Percentiles rank a stretch among this genome's conserved stretches.
Evolutionary conservation across 2,888 invertebrate species (phyloP).

Genomic region (Oegoconia quadripuncta): DNA sequence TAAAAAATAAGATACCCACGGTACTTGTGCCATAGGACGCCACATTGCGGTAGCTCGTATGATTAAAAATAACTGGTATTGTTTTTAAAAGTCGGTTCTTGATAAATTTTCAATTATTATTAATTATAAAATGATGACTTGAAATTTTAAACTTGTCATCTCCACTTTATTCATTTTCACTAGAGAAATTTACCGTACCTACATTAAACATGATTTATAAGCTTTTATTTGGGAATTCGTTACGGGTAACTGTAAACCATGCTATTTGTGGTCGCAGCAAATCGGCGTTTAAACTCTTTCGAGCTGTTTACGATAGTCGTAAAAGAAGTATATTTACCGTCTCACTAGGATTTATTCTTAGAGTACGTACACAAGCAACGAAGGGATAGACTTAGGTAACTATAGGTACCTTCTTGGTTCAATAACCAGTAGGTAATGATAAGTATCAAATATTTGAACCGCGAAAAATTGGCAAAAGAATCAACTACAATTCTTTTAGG

Average conservation of each 20-base stretch:
- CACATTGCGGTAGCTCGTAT: too few relatives aligned
- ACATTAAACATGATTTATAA: not conserved
- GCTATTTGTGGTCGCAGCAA: conserved; percentile 59
- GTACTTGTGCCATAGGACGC: too few relatives aligned
- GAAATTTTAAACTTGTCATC: not conserved
- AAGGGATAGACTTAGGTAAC: conserved; percentile 14
- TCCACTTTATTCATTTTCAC: not conserved
- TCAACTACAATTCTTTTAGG: not conserved
- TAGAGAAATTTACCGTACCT: not conserved
- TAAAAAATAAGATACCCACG: too few relatives aligned
- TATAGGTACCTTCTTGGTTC: conserved; percentile 8
- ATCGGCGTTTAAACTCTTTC: conserved; percentile 62
- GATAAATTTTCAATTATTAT: too few relatives aligned
- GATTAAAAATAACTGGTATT: too few relatives aligned
- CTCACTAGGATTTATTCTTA: conserved; percentile 52
- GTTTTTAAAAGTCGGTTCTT: too few relatives aligned
- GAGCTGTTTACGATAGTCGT: conserved; percentile 52
- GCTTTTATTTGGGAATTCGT: conserved; percentile 18
- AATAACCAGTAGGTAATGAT: not conserved
- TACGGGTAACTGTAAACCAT: conserved; percentile 35
- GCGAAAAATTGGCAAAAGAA: not conserved
- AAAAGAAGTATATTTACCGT: conserved; percentile 57
- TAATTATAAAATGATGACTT: not conserved
- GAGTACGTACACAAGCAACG: conserved; percentile 22
- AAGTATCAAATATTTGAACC: too few relatives aligned